These are phyloP conservation scores for Tachycineta bicolor DNA, from an alignment of 2,113 vertebrate species.

Conservation along the genomic window DNA sequence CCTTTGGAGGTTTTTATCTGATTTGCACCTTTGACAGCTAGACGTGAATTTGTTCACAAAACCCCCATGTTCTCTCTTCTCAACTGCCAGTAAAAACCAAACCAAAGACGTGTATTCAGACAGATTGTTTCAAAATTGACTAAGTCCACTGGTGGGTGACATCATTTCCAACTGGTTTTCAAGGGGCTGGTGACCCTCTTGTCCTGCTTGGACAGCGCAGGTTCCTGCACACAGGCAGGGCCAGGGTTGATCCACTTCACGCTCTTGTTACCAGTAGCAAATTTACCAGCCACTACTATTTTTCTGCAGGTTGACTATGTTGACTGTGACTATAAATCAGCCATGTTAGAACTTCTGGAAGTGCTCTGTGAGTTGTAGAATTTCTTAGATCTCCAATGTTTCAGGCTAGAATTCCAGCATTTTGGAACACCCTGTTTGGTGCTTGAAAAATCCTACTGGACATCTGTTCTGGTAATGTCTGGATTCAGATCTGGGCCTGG, in stretches of 20 bases:
- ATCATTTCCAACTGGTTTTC: not conserved
- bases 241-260: not conserved
- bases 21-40: not conserved
- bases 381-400: not conserved
- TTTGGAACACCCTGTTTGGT: not conserved
- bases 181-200: not conserved
- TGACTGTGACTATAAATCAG: not conserved
- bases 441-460: not conserved
- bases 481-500: not conserved
- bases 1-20: not conserved
- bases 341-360: not conserved
- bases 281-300: not conserved
- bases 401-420: not conserved
- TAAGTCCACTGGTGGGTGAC: not conserved
- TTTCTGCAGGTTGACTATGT: not conserved
- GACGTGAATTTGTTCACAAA: not conserved
- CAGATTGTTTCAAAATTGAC: not conserved
- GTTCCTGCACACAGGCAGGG: not conserved
- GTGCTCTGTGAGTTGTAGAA: not conserved
- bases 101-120: not conserved
- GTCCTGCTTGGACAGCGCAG: not conserved
- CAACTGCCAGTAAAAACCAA: not conserved
- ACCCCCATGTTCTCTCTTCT: not conserved
- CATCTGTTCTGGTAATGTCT: not conserved
- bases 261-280: not conserved